phyloP scores from a whole-genome alignment of 2,797 vertebrate genomes.

The Yasuhikotakia modesta region DNA sequence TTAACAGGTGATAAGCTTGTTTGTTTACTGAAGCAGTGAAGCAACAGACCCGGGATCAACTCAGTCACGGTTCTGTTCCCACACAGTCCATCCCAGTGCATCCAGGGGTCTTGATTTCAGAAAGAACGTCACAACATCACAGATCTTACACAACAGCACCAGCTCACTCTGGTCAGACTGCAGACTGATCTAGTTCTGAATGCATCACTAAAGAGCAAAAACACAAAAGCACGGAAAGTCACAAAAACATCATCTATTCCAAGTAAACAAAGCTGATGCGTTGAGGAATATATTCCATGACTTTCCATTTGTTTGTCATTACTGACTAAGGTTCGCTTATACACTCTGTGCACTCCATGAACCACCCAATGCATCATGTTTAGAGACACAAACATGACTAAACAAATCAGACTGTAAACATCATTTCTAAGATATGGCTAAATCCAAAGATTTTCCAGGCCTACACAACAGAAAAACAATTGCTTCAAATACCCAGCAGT shows the following conservation, averaged over 20 bases:
- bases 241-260: no score
- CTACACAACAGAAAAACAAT: background rate
- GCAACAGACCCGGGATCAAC: slow-evolving; percentile 20
- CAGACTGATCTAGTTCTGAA: background rate
- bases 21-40: slow-evolving; percentile 35
- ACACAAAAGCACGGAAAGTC: background rate
- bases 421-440: background rate
- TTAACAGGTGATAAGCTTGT: slow-evolving; percentile 46
- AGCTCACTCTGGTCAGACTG: background rate
- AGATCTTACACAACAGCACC: background rate
- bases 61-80: slow-evolving; percentile 55
- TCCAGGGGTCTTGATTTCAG: background rate
- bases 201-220: background rate
- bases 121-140: background rate
- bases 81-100: slow-evolving; percentile 58
- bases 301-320: background rate
- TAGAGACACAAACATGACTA: no score
- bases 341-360: background rate
- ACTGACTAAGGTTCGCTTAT: background rate
- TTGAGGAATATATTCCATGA: background rate
- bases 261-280: background rate
- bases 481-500: background rate
- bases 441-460: background rate
- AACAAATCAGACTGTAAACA: background rate
- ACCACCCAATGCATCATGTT: no score